Conservation (phyloP, 2,113 vertebrate species). For the Charadrius vociferus region DNA sequence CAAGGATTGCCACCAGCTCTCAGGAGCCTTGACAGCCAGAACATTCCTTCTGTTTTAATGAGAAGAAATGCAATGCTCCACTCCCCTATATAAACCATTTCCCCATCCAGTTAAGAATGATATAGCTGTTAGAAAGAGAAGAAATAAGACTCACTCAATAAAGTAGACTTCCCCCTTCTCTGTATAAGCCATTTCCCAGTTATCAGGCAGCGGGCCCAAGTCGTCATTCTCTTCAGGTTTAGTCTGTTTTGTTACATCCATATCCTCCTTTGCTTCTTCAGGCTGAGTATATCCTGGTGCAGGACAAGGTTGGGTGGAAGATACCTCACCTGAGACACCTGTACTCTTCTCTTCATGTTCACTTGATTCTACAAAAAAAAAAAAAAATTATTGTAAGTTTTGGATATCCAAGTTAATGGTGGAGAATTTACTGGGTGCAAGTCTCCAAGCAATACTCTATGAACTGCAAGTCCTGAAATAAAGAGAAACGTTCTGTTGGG, state of each 20-base stretch:
- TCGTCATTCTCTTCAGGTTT: slow-evolving; percentile 90
- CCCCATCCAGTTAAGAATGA: not conserved
- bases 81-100: not conserved
- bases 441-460: not conserved
- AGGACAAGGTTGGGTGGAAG: slow-evolving; percentile 79
- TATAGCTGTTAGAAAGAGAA: not conserved
- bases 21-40: not conserved
- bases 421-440: not conserved
- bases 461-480: not conserved
- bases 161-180: slow-evolving; percentile 99
- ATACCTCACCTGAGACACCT: slow-evolving; percentile 83
- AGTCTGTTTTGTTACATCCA: slow-evolving; percentile 79
- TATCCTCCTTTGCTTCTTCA: slow-evolving; percentile 84
- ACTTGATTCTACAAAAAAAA: slow-evolving; percentile 86
- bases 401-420: not conserved
- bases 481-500: not conserved
- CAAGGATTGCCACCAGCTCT: not conserved
- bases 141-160: slow-evolving; percentile 89
- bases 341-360: slow-evolving; percentile 95
- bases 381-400: no score
- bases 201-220: slow-evolving; percentile 90
- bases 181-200: slow-evolving; percentile 99
- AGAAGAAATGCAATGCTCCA: not conserved
- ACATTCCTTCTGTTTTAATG: not conserved
- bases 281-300: slow-evolving; percentile 82